phyloP scores from a whole-genome alignment of 2,888 invertebrate species.

The Agrochola lychnidis region DNA sequence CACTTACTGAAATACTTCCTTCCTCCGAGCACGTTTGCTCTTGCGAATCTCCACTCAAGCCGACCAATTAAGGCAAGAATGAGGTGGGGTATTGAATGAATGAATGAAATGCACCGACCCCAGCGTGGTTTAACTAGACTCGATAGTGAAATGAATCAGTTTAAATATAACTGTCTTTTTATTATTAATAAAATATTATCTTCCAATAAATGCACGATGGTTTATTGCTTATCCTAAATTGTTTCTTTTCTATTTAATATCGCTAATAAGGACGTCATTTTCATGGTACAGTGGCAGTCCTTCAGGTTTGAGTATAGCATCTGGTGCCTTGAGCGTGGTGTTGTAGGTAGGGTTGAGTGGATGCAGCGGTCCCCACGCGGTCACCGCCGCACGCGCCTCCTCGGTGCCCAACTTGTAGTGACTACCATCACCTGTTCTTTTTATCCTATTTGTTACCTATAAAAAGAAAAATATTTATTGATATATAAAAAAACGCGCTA shows the following conservation, averaged over 20 bases:
- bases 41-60: too few relatives aligned
- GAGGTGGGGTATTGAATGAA: too few relatives aligned
- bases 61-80: too few relatives aligned
- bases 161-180: background rate
- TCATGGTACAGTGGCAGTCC: slow-evolving; percentile 83
- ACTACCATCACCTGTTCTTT: slow-evolving; percentile 92
- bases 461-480: slow-evolving; percentile 17
- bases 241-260: slow-evolving; percentile 1
- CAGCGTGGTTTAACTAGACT: too few relatives aligned
- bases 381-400: slow-evolving; percentile 76
- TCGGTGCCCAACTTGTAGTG: slow-evolving; percentile 89
- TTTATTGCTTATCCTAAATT: background rate
- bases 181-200: background rate
- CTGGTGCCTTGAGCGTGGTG: slow-evolving; percentile 74
- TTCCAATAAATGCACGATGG: background rate
- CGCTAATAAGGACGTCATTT: slow-evolving; percentile 64
- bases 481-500: background rate
- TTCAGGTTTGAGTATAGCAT: slow-evolving; percentile 73
- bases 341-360: slow-evolving; percentile 86
- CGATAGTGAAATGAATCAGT: background rate
- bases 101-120: too few relatives aligned
- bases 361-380: slow-evolving; percentile 80
- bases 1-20: too few relatives aligned
- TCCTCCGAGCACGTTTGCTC: too few relatives aligned
- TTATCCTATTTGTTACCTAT: slow-evolving; percentile 89